Percentiles rank a stretch among this genome's conserved stretches.
Evolutionary conservation across 2,797 vertebrate species (phyloP).

Genomic region (Poeciliopsis presidionis): DNA sequence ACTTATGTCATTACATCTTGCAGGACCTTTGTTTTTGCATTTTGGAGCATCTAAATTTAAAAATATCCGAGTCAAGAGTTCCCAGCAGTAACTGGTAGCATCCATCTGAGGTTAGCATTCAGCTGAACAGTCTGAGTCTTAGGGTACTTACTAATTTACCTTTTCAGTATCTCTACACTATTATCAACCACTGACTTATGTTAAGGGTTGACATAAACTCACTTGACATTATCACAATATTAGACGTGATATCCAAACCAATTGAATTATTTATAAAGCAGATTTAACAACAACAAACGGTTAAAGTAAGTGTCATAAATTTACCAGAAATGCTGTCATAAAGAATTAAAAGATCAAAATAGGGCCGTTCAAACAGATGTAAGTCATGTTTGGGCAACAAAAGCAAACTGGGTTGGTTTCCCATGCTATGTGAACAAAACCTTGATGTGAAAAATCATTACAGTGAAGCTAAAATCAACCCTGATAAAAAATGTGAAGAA

Average conservation of each 20-base stretch:
- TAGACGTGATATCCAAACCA: background rate
- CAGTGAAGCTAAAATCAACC: background rate
- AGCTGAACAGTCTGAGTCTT: background rate
- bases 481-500: too few species aligned
- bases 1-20: background rate
- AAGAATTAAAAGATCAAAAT: background rate
- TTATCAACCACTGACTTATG: background rate
- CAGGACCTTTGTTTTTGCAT: background rate
- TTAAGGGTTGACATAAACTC: background rate
- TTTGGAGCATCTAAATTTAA: background rate
- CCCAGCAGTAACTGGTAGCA: background rate
- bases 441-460: background rate
- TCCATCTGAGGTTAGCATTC: background rate
- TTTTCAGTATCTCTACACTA: background rate
- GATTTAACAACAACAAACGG: background rate
- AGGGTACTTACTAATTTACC: background rate
- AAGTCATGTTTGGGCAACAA: too few species aligned
- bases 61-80: background rate
- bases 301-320: background rate
- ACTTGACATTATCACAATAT: background rate
- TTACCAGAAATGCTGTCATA: background rate
- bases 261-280: background rate
- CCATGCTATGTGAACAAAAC: too few species aligned
- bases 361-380: too few species aligned
- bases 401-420: too few species aligned